A percentile compares a stretch with the other conserved stretches of the same genome.
Conservation (phyloP, 2,113 vertebrate genomes). For the Oreotrochilus melanogaster region DNA sequence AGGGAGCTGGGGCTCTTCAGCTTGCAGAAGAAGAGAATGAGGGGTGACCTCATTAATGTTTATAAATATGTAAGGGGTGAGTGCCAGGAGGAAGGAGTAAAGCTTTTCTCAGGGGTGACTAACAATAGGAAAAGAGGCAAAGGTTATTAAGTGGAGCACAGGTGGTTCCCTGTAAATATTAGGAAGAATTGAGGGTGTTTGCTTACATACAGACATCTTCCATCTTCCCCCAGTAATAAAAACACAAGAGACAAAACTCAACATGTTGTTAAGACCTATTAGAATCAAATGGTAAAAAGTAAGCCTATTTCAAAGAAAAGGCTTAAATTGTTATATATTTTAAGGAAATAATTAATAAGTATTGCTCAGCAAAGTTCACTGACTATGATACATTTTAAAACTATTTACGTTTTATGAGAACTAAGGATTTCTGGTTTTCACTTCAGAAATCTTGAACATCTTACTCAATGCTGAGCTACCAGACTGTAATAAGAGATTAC, state of each 20-base stretch:
- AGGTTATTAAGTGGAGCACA: too few species aligned
- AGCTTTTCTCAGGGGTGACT: too few species aligned
- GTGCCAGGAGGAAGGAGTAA: too few species aligned
- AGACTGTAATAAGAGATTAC: neutral
- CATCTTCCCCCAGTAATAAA: neutral
- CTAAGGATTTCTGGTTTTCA: neutral
- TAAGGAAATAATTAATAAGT: neutral
- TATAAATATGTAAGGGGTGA: too few species aligned
- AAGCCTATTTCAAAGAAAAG: neutral
- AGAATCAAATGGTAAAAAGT: neutral
- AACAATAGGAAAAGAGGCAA: too few species aligned
- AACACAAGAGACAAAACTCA: neutral
- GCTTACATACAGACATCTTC: neutral
- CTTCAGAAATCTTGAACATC: neutral
- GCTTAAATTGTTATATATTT: neutral
- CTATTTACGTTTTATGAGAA: neutral
- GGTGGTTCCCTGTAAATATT: too few species aligned
- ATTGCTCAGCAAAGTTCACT: neutral
- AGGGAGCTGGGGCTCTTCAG: too few species aligned
- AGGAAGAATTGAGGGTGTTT: too few species aligned
- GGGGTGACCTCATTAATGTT: too few species aligned
- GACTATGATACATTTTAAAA: neutral
- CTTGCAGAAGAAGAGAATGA: too few species aligned
- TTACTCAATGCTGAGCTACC: neutral
- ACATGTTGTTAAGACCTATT: neutral